Conservation (phyloP, 2,113 vertebrate genomes). For the Puma concolor region DNA sequence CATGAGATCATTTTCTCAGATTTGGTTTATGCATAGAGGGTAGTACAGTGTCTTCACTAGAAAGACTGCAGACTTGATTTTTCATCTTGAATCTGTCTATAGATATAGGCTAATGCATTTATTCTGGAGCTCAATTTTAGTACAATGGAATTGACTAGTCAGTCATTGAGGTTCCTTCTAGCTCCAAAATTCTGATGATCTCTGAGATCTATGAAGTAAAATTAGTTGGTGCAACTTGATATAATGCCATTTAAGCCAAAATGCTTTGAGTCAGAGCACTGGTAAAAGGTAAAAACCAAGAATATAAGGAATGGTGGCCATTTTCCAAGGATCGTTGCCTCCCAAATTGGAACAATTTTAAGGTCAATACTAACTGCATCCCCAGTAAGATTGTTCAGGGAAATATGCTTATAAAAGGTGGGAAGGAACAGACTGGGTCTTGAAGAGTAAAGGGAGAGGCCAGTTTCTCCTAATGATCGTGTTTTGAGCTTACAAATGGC, state of each 20-base stretch:
- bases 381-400: background rate
- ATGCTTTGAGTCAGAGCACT: background rate
- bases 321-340: background rate
- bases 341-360: background rate
- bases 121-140: background rate
- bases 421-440: background rate
- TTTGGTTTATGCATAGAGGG: background rate
- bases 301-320: background rate
- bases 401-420: background rate
- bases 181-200: background rate
- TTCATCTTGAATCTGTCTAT: background rate
- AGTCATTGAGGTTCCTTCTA: background rate
- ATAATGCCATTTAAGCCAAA: background rate
- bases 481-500: background rate
- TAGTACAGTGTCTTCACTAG: background rate
- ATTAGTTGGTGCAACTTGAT: background rate
- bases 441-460: background rate
- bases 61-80: background rate
- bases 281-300: background rate
- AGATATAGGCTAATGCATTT: background rate
- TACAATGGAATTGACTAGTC: background rate
- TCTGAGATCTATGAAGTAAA: background rate
- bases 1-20: background rate
- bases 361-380: background rate
- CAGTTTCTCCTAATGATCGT: background rate